These are phyloP conservation scores for Pogoniulus pusillus DNA, from an alignment of 2,797 vertebrate species.

Conservation along the genomic window DNA sequence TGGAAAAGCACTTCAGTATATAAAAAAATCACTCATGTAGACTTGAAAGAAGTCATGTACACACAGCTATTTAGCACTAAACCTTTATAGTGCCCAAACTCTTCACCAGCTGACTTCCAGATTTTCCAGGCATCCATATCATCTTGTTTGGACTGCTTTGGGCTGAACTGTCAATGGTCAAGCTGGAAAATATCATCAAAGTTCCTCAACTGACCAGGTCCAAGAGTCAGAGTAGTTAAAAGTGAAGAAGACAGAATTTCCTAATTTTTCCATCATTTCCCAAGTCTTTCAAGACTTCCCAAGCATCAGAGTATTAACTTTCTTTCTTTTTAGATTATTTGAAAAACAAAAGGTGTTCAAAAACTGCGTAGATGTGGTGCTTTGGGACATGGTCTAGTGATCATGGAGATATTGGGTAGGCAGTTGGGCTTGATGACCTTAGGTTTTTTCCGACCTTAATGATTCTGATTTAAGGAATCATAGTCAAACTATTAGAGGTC, in stretches of 20 bases:
- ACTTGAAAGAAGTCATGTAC: background rate
- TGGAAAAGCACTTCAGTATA: background rate
- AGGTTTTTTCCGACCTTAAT: no score
- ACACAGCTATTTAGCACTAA: background rate
- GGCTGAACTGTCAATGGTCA: background rate
- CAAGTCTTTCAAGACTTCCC: background rate
- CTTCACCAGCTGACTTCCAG: background rate
- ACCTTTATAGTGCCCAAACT: background rate
- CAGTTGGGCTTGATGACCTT: no score
- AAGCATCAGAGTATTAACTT: background rate
- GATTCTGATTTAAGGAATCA: background rate
- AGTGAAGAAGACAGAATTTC: background rate
- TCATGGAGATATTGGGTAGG: no score
- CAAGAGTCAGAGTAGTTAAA: background rate
- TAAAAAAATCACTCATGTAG: background rate
- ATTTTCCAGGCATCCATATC: background rate
- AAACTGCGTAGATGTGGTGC: no score
- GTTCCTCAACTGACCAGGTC: background rate
- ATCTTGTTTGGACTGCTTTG: background rate
- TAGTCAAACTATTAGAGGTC: background rate
- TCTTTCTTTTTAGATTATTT: background rate
- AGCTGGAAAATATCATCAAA: background rate
- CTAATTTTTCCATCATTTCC: background rate
- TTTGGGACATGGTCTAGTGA: no score
- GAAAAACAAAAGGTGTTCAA: background rate